phyloP scores from a whole-genome alignment of 2,888 invertebrate genomes.

The Spicauda simplicius region DNA sequence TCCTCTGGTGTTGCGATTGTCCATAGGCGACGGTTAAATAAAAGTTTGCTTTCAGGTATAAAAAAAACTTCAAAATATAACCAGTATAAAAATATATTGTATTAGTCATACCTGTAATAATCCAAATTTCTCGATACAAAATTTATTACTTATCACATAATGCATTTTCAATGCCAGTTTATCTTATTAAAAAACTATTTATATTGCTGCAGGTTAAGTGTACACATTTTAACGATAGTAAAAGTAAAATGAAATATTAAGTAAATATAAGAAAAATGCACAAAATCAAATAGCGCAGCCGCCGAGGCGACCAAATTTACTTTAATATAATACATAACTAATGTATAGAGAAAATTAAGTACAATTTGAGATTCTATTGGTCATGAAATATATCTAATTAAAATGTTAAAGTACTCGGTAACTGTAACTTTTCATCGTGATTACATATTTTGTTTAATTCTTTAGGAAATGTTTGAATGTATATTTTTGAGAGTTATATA shows the following conservation, averaged over 20 bases:
- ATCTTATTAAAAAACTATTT: not conserved
- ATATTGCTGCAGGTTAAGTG: not conserved
- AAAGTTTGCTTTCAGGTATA: not conserved
- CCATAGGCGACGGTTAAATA: no score
- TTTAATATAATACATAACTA: not conserved
- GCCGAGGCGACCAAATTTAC: not conserved
- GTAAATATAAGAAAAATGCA: conserved; percentile 18
- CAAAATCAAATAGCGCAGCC: not conserved
- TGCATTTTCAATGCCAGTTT: conserved; percentile 31
- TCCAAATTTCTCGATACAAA: conserved; percentile 25
- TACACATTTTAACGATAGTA: not conserved
- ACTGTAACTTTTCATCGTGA: not conserved
- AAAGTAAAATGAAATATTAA: not conserved
- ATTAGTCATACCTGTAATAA: conserved; percentile 34
- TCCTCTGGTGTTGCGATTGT: no score
- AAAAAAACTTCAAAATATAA: conserved; percentile 18
- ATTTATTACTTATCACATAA: conserved; percentile 23
- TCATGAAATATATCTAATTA: conserved; percentile 16
- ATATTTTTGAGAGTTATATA: not conserved
- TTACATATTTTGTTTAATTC: no score
- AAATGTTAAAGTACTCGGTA: not conserved
- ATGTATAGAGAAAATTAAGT: conserved; percentile 54
- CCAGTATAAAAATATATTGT: conserved; percentile 37
- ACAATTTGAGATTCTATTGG: conserved; percentile 65
- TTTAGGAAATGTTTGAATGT: no score